Evolutionary conservation across 2,888 invertebrate species (phyloP).

Genomic region (Stenodera caucasica): DNA sequence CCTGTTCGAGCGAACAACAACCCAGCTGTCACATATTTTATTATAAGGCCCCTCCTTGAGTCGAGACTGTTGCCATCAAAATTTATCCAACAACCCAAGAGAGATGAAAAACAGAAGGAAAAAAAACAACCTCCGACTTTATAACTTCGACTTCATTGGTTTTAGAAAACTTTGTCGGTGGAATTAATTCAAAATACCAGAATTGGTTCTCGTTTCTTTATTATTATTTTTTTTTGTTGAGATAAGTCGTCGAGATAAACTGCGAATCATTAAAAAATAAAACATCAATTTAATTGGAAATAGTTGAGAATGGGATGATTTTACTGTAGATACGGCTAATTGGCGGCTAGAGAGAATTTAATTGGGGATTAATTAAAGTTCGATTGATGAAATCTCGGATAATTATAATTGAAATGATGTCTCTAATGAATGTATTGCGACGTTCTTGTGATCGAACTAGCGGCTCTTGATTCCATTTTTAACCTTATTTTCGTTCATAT

Average conservation of each 20-base stretch:
- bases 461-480: too few species aligned
- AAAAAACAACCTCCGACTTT: not conserved
- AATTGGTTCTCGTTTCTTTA: not conserved
- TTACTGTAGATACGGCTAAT: not conserved
- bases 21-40: constrained; percentile 48
- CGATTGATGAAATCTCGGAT: too few species aligned
- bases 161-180: not conserved
- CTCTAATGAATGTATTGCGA: too few species aligned
- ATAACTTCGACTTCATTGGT: not conserved
- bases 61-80: constrained; percentile 23
- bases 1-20: constrained; percentile 35
- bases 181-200: constrained; percentile 1
- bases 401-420: too few species aligned
- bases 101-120: not conserved
- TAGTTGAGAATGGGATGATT: not conserved
- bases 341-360: not conserved
- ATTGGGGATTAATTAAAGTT: too few species aligned
- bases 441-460: too few species aligned
- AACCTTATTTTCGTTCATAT: too few species aligned
- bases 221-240: not conserved
- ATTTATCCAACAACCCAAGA: constrained; percentile 7
- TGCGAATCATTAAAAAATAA: not conserved
- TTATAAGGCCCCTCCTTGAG: constrained; percentile 38
- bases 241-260: not conserved
- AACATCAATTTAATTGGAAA: not conserved